Base-by-base conservation (phyloP, 2,113 vertebrate genomes). In the Labeo catla region DNA sequence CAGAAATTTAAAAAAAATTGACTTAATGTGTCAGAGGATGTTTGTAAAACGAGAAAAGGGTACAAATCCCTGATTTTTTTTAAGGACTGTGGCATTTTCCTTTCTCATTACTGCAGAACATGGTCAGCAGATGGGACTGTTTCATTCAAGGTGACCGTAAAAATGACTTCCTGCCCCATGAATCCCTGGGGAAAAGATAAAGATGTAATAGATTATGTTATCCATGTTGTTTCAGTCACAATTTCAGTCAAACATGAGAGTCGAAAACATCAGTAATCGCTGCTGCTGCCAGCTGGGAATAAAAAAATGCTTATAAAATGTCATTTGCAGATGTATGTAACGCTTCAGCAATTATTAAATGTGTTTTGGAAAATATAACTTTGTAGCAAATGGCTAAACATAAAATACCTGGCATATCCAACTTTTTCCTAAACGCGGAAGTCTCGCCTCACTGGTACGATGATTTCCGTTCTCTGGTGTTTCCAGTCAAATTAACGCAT, bases 141-240 rank as follows among this genome's bases (percentile, higher is more conserved):
- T 63, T 63, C 21, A 23, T 63, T 81, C 59, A 47, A 63, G 43
- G 21, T 81, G 78, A 81, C 59, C 13, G 11, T 74, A 34, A 49
- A 82, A 50, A 52, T 50, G 2, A 50, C 15, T 82, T 68, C 68
- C 61, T 21, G 15, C 9, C 12, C 9, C 23, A 68, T 11, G 45
- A 68, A 68, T 52, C 23, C 23, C 2, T 7, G 28, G 23, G 10
- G 45, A 50, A 50, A 36, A 82, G 23, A 9, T 10, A 2, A 43
- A 79, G 16, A 79, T 59, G 9, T 21, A 21, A 81, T 6, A 0
- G 8, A 81, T 66, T 61, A 45, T 45, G 6, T 9, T 10, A 15
- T 34, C 13, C 4, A 8, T 68, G 15, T 36, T 34, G 0, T 23
- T 68, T 15, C 8, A 3, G 0, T n/a, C 28, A 76, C 10, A 8